A percentile compares a stretch with the other conserved stretches of the same genome.
Evolutionary conservation across 2,888 invertebrate genomes (phyloP).

Genomic region (Melanchra persicariae): DNA sequence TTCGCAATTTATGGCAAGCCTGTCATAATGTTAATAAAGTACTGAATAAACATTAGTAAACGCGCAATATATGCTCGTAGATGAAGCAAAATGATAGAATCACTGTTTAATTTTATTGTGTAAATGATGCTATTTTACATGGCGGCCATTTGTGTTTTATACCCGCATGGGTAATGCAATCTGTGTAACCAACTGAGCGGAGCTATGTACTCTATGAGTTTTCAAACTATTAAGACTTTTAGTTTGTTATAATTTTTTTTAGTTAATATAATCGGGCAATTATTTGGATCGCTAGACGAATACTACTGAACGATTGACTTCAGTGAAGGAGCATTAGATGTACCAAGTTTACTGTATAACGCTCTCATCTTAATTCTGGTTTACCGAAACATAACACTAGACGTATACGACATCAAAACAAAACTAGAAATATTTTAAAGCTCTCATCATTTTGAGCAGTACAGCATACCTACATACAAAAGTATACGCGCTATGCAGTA

Average conservation of each 20-base stretch:
- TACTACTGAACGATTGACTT: too few relatives aligned
- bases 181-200: background rate
- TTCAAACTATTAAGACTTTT: too few relatives aligned
- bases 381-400: background rate
- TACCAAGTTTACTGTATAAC: too few relatives aligned
- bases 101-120: background rate
- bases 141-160: background rate
- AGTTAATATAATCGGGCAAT: background rate
- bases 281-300: too few relatives aligned
- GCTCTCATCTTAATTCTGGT: background rate
- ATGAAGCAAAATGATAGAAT: background rate
- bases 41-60: slow-evolving; percentile 37
- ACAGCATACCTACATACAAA: background rate
- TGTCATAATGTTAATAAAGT: slow-evolving; percentile 39
- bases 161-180: background rate
- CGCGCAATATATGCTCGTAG: slow-evolving; percentile 14
- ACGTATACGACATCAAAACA: background rate
- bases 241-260: too few relatives aligned
- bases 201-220: too few relatives aligned
- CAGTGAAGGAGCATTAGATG: too few relatives aligned
- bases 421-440: slow-evolving; percentile 7
- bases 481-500: slow-evolving; percentile 1
- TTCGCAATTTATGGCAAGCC: slow-evolving; percentile 23
- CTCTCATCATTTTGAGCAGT: slow-evolving; percentile 1
- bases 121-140: background rate